phyloP scores from a whole-genome alignment of 2,113 vertebrate species.

The Ranitomeya imitator region DNA sequence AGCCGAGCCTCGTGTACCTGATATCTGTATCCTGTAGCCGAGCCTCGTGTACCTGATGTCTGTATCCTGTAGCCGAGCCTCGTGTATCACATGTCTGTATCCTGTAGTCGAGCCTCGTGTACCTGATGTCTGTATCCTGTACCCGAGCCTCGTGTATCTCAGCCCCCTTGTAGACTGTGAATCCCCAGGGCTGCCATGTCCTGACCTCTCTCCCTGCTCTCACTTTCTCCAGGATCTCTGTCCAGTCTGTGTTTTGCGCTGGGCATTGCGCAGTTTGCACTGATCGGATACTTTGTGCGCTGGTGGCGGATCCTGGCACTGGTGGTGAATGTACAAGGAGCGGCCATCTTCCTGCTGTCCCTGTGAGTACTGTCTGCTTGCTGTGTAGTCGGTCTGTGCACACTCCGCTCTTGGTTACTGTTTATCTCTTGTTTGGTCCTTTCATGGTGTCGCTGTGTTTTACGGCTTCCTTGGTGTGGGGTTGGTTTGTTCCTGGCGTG shows the following conservation, averaged over 20 bases:
- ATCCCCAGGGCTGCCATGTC: background rate
- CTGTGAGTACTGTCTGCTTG: conserved; percentile 71
- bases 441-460: no score
- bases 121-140: no score
- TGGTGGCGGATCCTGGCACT: conserved; percentile 78
- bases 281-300: conserved; percentile 78
- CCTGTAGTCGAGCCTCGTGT: no score
- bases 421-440: no score
- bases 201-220: background rate
- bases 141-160: background rate
- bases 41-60: no score
- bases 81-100: no score
- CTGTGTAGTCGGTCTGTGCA: conserved; percentile 68
- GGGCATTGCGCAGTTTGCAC: conserved; percentile 78
- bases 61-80: no score
- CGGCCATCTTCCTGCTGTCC: conserved; percentile 74
- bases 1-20: no score
- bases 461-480: no score
- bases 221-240: conserved; percentile 71
- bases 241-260: conserved; percentile 78
- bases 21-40: no score
- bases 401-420: background rate
- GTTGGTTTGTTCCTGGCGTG: no score
- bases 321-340: conserved; percentile 77
- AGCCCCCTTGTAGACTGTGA: background rate